Base-by-base conservation (phyloP, 1,140 invertebrate genomes). In the Sinella curviseta region DNA sequence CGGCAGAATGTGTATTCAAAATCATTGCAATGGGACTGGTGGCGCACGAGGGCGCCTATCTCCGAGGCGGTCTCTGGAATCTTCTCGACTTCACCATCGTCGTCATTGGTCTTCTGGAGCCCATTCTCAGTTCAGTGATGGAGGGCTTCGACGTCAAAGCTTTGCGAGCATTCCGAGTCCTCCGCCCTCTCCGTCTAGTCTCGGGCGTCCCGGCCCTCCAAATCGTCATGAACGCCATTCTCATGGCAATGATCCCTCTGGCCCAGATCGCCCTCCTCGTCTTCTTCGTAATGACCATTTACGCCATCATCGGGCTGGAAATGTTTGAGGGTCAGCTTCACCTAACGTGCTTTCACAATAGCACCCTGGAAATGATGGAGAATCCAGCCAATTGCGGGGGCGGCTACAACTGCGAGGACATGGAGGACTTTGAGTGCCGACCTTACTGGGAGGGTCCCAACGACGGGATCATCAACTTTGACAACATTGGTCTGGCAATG, bases 1-100 rank as follows among this genome's bases (percentile, higher is more conserved):
- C 97, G 65, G 91, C 94, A 79, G 98, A 99, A 90, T 98, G 96
- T 89, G 90, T 98, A 82, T 97, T 99, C 94, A 99, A 99, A 90
- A 98, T 99, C 85, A 94, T 74, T 4, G 70, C 70, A 2, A 8
- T 31, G 24, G 91, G 91, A 75, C 90, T 92, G 84, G 83, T 90
- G 20, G 86, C 90, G 74, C 91, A 92, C 87, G 86, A 89, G 80
- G 90, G 90, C 84, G 90, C 91, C 78, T 92, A 92, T 86, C 87
- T 92, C 65, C 86, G 91, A 48, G 91, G 89, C 85, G 91, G 89
- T 85, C 89, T 74, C 8, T 92, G 91, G 91, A 92, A 92, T 85
- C 86, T 90, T 78, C 86, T 92, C 84, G 91, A 92, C 88, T 92
- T 92, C 88, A 87, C 90, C 24, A 34, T 55, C 55, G 54, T 36